Evolutionary conservation across 2,113 vertebrate species (phyloP).

Genomic region (Crotalus horridus): DNA sequence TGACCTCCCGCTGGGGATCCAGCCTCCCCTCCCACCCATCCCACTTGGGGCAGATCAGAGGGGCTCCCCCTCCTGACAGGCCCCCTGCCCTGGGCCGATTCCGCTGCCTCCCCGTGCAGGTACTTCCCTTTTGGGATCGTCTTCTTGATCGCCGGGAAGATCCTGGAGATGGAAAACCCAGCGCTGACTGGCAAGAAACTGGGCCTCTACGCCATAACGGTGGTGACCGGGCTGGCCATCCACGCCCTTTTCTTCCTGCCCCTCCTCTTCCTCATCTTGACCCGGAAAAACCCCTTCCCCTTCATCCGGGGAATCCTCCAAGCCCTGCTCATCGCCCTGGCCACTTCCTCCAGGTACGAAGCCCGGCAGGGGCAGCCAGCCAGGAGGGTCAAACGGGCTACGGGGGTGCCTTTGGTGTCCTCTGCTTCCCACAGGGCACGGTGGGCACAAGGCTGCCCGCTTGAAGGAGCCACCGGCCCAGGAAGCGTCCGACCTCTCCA

Average conservation of each 20-base stretch:
- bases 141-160: conserved; percentile 86
- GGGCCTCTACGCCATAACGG: conserved; percentile 83
- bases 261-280: conserved; percentile 77
- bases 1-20: neutral
- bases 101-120: conserved; percentile 59
- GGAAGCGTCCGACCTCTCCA: neutral
- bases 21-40: neutral
- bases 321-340: conserved; percentile 85
- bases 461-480: neutral
- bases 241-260: conserved; percentile 79
- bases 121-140: conserved; percentile 89
- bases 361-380: neutral
- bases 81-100: rapidly evolving
- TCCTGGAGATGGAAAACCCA: conserved; percentile 86
- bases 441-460: neutral
- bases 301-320: conserved; percentile 84
- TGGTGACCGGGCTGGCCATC: conserved; percentile 77
- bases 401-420: neutral
- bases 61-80: no score
- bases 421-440: neutral
- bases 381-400: neutral
- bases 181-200: conserved; percentile 75
- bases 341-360: conserved; percentile 84
- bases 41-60: no score
- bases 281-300: conserved; percentile 79